phyloP scores from a whole-genome alignment of 2,797 vertebrate species.

The Epinephelus awoara region DNA sequence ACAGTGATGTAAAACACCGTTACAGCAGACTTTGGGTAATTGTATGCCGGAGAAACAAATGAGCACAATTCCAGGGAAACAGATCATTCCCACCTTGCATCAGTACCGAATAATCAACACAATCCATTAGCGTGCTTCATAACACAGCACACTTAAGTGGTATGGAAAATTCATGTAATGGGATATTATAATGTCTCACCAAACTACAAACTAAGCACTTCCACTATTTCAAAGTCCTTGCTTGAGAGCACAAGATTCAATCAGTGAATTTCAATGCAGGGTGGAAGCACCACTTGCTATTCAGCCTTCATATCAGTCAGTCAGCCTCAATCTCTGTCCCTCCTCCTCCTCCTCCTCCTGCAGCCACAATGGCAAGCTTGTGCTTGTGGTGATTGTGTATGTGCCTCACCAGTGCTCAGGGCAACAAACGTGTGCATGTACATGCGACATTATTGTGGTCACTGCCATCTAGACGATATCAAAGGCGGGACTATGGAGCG shows the following conservation, averaged over 20 bases:
- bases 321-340: constrained; percentile 59
- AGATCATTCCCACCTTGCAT: constrained; percentile 56
- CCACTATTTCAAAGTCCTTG: constrained; percentile 59
- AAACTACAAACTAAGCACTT: constrained; percentile 68
- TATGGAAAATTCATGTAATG: constrained; percentile 63
- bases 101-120: constrained; percentile 52
- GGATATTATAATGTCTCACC: constrained; percentile 61
- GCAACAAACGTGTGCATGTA: not conserved
- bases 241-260: constrained; percentile 69
- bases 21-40: constrained; percentile 32
- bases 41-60: constrained; percentile 54
- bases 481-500: constrained; percentile 6
- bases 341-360: constrained; percentile 46
- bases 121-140: constrained; percentile 48
- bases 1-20: constrained; percentile 29
- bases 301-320: constrained; percentile 77
- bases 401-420: constrained; percentile 1
- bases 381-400: constrained; percentile 23
- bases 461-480: constrained; percentile 2
- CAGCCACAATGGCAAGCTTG: constrained; percentile 40
- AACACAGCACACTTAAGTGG: constrained; percentile 40
- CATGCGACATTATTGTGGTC: not conserved
- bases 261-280: constrained; percentile 70
- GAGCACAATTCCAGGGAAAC: constrained; percentile 41
- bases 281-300: constrained; percentile 64